Evolutionary conservation across 2,888 invertebrate genomes (phyloP).

Genomic region (Thecocarcelia acutangulata): DNA sequence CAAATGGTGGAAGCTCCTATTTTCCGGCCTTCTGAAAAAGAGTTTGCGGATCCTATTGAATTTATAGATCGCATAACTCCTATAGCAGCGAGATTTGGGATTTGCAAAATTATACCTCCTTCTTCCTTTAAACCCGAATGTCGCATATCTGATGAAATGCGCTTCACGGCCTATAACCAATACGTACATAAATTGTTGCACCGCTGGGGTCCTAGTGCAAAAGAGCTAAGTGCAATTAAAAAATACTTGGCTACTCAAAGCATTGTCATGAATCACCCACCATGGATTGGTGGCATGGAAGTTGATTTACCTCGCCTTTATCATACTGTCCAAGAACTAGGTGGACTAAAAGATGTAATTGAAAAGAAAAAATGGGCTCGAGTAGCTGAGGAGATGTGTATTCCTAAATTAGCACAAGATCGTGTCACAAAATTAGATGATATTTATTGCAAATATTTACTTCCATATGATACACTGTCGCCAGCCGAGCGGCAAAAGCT

Average conservation of each 20-base stretch:
- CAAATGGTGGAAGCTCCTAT: slow-evolving; percentile 88
- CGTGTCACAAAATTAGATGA: slow-evolving; percentile 92
- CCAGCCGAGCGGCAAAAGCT: slow-evolving; percentile 89
- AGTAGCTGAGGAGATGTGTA: slow-evolving; percentile 93
- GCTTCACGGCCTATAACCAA: slow-evolving; percentile 94
- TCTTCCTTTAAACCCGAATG: slow-evolving; percentile 90
- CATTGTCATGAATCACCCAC: slow-evolving; percentile 88
- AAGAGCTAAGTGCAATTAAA: slow-evolving; percentile 92
- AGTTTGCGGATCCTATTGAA: slow-evolving; percentile 92
- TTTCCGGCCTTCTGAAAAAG: slow-evolving; percentile 90
- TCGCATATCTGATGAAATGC: slow-evolving; percentile 90
- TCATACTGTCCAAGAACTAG: slow-evolving; percentile 91
- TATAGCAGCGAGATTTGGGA: slow-evolving; percentile 89
- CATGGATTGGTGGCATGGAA: slow-evolving; percentile 95
- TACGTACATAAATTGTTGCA: slow-evolving; percentile 93
- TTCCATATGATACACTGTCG: slow-evolving; percentile 93
- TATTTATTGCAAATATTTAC: slow-evolving; percentile 93
- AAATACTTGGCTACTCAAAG: slow-evolving; percentile 90
- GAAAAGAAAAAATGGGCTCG: slow-evolving; percentile 94
- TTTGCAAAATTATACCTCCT: slow-evolving; percentile 94
- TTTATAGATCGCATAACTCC: slow-evolving; percentile 91
- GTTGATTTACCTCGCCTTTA: slow-evolving; percentile 93
- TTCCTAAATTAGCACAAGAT: slow-evolving; percentile 90
- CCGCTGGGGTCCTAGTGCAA: slow-evolving; percentile 94
- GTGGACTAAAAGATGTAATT: slow-evolving; percentile 92